Percentiles rank a stretch among this genome's conserved stretches.
Conservation (phyloP, 2,888 invertebrate genomes). For the Orchesellides sinensis region DNA sequence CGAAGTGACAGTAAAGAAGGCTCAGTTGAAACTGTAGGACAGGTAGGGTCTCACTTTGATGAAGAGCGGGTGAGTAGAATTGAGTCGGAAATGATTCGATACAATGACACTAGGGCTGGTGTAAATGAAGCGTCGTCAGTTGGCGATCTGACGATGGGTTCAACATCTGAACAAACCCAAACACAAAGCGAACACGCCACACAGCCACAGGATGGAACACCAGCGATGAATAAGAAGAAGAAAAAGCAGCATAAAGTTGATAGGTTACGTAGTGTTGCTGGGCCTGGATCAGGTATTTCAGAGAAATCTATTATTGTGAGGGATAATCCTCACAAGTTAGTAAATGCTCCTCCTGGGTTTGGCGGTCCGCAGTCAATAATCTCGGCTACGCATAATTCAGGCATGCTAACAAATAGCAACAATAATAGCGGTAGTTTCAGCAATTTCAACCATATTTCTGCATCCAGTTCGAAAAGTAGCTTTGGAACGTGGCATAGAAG, state of each 20-base stretch:
- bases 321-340: neutral
- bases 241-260: neutral
- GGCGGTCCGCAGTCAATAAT: neutral
- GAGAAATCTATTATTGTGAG: neutral
- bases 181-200: too few relatives aligned
- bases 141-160: neutral
- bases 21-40: neutral
- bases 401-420: neutral
- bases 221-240: too few relatives aligned
- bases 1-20: neutral
- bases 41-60: neutral
- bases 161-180: too few relatives aligned
- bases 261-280: neutral
- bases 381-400: neutral
- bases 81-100: neutral
- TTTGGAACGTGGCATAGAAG: constrained; percentile 50
- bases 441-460: neutral
- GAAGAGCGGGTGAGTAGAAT: neutral
- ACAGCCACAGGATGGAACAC: too few relatives aligned
- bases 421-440: neutral
- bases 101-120: neutral
- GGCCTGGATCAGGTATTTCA: neutral
- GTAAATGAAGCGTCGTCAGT: neutral
- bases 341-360: neutral
- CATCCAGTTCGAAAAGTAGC: constrained; percentile 51